Evolutionary conservation across 2,113 vertebrate species (phyloP).

Genomic region (Zosterops pallidus): DNA sequence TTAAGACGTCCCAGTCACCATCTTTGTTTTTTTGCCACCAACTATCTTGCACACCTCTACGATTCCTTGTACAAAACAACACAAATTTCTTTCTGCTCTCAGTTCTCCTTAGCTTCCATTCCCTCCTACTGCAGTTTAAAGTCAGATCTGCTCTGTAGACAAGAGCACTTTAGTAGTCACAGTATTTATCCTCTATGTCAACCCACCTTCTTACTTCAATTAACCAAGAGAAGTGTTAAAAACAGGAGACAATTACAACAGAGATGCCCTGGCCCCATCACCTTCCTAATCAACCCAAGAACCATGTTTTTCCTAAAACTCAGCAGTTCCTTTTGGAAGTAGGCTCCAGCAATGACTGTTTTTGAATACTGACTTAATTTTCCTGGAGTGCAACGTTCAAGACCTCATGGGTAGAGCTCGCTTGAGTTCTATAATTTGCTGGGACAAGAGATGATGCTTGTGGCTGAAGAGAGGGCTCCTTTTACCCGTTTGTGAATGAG

Average conservation of each 20-base stretch:
- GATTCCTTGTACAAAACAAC: not conserved
- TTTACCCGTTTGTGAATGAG: not conserved
- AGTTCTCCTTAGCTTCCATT: not conserved
- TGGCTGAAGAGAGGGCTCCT: slow-evolving; percentile 1
- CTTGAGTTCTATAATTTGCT: not conserved
- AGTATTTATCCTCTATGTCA: not conserved
- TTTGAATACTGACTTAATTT: not conserved
- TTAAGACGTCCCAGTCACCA: not conserved
- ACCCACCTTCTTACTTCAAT: not conserved
- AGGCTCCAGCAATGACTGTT: not conserved
- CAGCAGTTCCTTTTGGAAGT: not conserved
- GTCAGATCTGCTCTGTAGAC: not conserved
- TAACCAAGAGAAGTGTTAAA: not conserved
- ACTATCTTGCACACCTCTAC: not conserved
- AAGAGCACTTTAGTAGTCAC: not conserved
- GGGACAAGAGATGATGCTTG: not conserved
- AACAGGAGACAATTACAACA: not conserved
- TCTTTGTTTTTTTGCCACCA: not conserved
- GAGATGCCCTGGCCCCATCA: not conserved
- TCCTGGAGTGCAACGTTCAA: not conserved
- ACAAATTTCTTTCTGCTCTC: not conserved
- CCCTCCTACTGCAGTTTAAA: not conserved
- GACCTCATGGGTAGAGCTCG: not conserved
- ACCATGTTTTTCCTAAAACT: not conserved
- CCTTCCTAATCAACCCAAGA: not conserved